Evolutionary conservation across 1,140 invertebrate genomes (phyloP), one percentile per base, ranked within the genome.

Genomic region (Pararge aegeria): DNA sequence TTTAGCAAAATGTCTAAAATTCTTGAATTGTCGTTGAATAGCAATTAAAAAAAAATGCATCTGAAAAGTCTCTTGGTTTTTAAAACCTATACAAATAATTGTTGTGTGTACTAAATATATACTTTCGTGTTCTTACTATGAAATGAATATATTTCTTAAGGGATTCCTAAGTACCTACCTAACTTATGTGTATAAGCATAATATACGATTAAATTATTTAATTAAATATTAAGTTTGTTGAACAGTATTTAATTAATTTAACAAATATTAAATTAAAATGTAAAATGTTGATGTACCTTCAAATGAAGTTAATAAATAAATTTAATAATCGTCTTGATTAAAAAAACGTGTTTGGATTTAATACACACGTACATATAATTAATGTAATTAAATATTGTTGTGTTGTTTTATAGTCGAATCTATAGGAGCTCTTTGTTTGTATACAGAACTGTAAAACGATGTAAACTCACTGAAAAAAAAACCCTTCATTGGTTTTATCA

Each of bases 321-420:
- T 12, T 27, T 27, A 27, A 27, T 27, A 27, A 27, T 27, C 7
- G 7, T 34, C 30, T 34, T n/a, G 12, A 12, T 10, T 12, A 10
- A 34, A 34, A 34, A 34, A 34, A 34, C 30, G 30, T 34, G 30
- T 34, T 34, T 34, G 30, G n/a, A 34, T 34, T 34, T 34, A n/a
- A 10, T 34, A 12, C 30, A 12, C 30, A 34, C 30, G 30, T 34
- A 12, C 4, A 10, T n/a, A n/a, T n/a, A n/a, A 6, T 12, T 12
- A 34, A 12, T 1, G 2, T 34, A 7, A 12, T 46, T 10, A 10
- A 34, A 1, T 34, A 12, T 34, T 34, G 30, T 34, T 12, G 30
- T 34, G 30, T 34, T 7, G 3, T 34, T 7, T 34, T 3, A 34
- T 12, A 10, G n/a, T n/a, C n/a, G 7, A 24, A 7, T 4, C 24